Conservation (phyloP, 1,140 invertebrate species). For the Drosophila pruinosa region DNA sequence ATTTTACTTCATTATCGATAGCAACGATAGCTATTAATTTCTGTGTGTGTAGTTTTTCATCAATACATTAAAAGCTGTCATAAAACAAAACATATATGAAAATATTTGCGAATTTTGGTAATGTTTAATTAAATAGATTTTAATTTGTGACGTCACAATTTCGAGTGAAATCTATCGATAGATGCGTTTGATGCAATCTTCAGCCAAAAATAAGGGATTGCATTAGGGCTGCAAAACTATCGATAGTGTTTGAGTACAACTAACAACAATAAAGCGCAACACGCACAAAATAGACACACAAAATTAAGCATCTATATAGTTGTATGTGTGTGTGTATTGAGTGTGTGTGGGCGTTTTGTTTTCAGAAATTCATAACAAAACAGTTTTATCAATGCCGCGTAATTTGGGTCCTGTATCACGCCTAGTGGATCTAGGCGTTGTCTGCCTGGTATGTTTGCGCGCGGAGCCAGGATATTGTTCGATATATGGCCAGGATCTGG, state of each 20-base stretch:
- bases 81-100: no score
- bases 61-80: no score
- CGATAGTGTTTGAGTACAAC: slow-evolving; percentile 22
- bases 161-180: background rate
- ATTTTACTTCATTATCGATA: slow-evolving; percentile 19
- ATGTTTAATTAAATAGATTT: background rate
- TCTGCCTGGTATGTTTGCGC: slow-evolving; percentile 85
- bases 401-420: slow-evolving; percentile 34
- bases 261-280: slow-evolving; percentile 39
- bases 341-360: slow-evolving; percentile 29
- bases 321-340: background rate
- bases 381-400: slow-evolving; percentile 32
- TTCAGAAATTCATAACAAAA: slow-evolving; percentile 29
- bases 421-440: slow-evolving; percentile 84
- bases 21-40: background rate
- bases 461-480: slow-evolving; percentile 83
- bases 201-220: background rate
- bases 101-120: background rate
- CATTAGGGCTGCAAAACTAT: slow-evolving; percentile 4
- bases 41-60: no score
- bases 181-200: no score
- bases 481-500: slow-evolving; percentile 84
- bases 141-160: background rate
- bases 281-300: slow-evolving; percentile 44
- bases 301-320: slow-evolving; percentile 6